Evolutionary conservation across 2,113 vertebrate genomes (phyloP).

Genomic region (Telmatochromis brachygnathus): DNA sequence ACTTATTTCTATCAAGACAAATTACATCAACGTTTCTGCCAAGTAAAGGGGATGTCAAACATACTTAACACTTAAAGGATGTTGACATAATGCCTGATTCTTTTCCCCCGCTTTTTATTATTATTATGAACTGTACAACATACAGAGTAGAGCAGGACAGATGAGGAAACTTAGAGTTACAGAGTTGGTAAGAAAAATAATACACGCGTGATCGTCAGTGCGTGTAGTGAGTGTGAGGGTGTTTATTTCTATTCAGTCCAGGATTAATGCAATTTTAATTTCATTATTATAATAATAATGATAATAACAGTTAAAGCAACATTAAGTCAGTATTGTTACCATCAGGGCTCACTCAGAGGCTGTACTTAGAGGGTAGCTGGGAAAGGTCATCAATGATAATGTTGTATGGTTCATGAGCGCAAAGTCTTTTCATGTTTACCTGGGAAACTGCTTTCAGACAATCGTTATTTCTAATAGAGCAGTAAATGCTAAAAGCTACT

Average conservation of each 20-base stretch:
- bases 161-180: not conserved
- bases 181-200: not conserved
- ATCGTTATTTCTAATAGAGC: not conserved
- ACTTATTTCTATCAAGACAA: not conserved
- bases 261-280: not conserved
- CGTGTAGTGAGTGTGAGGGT: not conserved
- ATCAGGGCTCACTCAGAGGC: not conserved
- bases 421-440: not conserved
- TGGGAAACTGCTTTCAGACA: not conserved
- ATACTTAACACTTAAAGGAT: not conserved
- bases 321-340: not conserved
- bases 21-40: not conserved
- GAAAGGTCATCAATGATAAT: not conserved
- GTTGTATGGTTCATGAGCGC: accelerated
- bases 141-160: not conserved
- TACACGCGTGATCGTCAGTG: accelerated
- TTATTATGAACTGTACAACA: not conserved
- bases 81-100: not conserved
- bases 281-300: not conserved
- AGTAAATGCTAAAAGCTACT: not conserved
- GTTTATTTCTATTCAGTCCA: not conserved
- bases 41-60: not conserved
- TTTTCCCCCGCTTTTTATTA: accelerated
- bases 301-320: not conserved
- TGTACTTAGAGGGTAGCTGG: accelerated